These are phyloP conservation scores for Chloroclystis v-ata DNA, from an alignment of 2,888 invertebrate genomes.

Conservation along the genomic window DNA sequence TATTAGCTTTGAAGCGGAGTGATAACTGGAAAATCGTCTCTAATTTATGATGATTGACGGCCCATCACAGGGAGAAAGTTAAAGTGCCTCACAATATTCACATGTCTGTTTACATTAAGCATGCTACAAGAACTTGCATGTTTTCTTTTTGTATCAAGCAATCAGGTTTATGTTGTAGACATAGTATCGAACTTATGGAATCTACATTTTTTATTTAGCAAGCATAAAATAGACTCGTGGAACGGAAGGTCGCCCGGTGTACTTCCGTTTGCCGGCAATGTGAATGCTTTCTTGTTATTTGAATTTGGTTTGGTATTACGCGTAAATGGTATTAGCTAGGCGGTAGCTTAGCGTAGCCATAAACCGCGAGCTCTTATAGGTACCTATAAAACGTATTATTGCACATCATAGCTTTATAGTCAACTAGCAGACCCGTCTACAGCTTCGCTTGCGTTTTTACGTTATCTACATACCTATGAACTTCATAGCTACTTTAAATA, in stretches of 20 bases:
- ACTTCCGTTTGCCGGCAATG: slow-evolving; percentile 37
- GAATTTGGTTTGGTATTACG: slow-evolving; percentile 36
- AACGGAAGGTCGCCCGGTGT: slow-evolving; percentile 41
- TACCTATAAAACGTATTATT: slow-evolving; percentile 4
- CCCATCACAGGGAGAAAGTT: slow-evolving; percentile 69
- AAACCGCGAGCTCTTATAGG: slow-evolving; percentile 11
- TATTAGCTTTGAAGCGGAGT: slow-evolving; percentile 37
- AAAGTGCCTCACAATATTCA: slow-evolving; percentile 60
- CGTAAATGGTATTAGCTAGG: slow-evolving; percentile 24
- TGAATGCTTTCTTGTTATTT: slow-evolving; percentile 43
- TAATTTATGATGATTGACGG: slow-evolving; percentile 69
- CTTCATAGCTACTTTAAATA: too few relatives aligned
- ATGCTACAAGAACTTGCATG: slow-evolving; percentile 41
- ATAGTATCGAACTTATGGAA: slow-evolving; percentile 29
- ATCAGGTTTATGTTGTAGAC: slow-evolving; percentile 29
- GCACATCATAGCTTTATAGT: slow-evolving; percentile 1
- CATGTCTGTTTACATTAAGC: slow-evolving; percentile 59
- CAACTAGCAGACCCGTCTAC: too few relatives aligned
- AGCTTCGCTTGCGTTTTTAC: too few relatives aligned
- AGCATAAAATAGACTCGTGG: slow-evolving; percentile 24
- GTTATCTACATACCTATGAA: too few relatives aligned
- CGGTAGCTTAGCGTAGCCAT: slow-evolving; percentile 24
- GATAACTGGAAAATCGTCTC: slow-evolving; percentile 65
- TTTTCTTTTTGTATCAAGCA: slow-evolving; percentile 42
- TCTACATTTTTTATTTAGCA: slow-evolving; percentile 34